These are phyloP conservation scores for Larimichthys crocea DNA, from an alignment of 2,113 vertebrate species.

Conservation along the genomic window DNA sequence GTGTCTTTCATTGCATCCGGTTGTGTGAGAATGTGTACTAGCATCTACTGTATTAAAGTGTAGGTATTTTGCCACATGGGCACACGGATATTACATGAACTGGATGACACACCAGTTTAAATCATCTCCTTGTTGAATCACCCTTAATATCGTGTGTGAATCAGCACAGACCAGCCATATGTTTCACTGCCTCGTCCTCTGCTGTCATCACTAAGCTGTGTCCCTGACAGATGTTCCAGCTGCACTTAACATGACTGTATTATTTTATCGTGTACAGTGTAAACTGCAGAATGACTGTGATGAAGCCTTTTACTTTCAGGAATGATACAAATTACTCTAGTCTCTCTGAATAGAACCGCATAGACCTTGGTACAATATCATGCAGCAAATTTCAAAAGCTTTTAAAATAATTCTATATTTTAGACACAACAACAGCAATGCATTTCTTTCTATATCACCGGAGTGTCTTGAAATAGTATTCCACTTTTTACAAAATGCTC, in stretches of 20 bases:
- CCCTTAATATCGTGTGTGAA: slow-evolving; percentile 31
- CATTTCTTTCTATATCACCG: not conserved
- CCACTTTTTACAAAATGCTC: slow-evolving; percentile 1
- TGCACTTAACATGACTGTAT: slow-evolving; percentile 47
- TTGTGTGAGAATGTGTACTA: not conserved
- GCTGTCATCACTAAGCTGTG: slow-evolving; percentile 46
- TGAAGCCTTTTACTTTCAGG: slow-evolving; percentile 8
- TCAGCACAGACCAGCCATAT: slow-evolving; percentile 41
- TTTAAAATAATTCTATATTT: not conserved
- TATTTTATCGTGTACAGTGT: slow-evolving; percentile 34
- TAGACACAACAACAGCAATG: not conserved
- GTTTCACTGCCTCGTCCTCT: slow-evolving; percentile 31
- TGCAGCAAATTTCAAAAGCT: not conserved
- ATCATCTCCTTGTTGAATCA: slow-evolving; percentile 30
- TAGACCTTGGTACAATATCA: not conserved
- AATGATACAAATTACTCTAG: not conserved
- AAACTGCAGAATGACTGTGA: slow-evolving; percentile 25
- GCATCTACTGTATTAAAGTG: not conserved
- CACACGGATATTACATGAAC: slow-evolving; percentile 10
- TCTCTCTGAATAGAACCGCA: not conserved
- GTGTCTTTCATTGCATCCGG: too few species aligned
- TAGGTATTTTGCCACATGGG: not conserved
- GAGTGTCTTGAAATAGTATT: not conserved
- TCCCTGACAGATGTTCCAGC: slow-evolving; percentile 57
- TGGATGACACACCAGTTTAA: slow-evolving; percentile 19